Conservation (phyloP, 1,140 invertebrate species). For the Aphelenchoides besseyi region DNA sequence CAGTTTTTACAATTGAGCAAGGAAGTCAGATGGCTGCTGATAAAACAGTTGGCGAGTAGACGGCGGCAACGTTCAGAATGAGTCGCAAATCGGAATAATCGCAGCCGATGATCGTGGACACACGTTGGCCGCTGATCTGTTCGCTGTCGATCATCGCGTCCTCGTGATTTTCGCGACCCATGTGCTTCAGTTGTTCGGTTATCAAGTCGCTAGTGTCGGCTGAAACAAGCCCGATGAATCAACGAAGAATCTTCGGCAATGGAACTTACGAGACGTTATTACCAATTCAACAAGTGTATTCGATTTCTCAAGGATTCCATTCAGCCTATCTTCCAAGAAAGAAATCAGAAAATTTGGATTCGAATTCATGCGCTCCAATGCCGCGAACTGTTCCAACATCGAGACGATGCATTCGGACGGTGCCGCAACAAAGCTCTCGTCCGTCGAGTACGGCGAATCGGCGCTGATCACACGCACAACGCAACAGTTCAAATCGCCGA, state of each 20-base stretch:
- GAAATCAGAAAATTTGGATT: constrained; percentile 12
- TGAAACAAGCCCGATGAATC: background rate
- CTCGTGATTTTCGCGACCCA: background rate
- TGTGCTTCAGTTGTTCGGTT: constrained; percentile 16
- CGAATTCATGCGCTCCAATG: background rate
- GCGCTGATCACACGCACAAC: background rate
- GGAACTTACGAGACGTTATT: background rate
- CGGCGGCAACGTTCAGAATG: constrained; percentile 54
- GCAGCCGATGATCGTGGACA: constrained; percentile 46
- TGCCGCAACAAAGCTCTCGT: background rate
- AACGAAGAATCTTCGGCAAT: background rate
- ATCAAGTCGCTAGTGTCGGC: constrained; percentile 28
- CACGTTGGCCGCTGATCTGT: constrained; percentile 36
- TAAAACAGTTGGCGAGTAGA: constrained; percentile 48
- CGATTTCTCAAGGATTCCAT: background rate
- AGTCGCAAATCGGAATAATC: constrained; percentile 53
- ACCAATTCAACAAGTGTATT: constrained; percentile 18
- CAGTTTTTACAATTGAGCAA: too few relatives aligned
- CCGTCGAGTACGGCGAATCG: background rate
- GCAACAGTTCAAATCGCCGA: background rate
- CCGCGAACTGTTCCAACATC: constrained; percentile 16
- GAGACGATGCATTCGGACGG: constrained; percentile 6
- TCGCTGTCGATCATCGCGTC: constrained; percentile 3
- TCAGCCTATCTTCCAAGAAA: constrained; percentile 12
- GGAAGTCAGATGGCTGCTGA: background rate